A percentile compares a stretch with the other conserved stretches of the same genome.
Evolutionary conservation across 2,888 invertebrate genomes (phyloP).

Genomic region (Latheticus oryzae): DNA sequence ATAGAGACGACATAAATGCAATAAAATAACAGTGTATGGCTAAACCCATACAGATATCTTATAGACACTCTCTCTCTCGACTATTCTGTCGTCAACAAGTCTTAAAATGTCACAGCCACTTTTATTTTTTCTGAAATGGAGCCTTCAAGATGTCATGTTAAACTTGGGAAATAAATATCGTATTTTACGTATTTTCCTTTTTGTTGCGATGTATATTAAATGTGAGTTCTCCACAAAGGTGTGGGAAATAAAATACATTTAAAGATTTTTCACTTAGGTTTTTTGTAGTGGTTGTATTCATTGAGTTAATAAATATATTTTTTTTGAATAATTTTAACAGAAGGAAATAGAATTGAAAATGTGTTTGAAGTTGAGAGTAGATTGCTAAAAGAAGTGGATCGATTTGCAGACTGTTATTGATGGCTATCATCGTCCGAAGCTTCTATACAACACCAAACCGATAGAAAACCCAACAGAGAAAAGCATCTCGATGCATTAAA

Average conservation of each 20-base stretch:
- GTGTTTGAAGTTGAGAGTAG: constrained; percentile 18
- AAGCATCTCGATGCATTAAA: constrained; percentile 25
- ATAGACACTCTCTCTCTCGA: constrained; percentile 18
- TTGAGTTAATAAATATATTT: constrained; percentile 9
- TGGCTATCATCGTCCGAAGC: constrained; percentile 33
- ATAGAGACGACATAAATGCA: constrained; percentile 33
- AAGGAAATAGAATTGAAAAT: constrained; percentile 24
- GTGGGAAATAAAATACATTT: too few species aligned
- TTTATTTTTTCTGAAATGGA: constrained; percentile 30
- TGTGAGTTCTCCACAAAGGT: too few species aligned
- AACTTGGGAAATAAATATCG: constrained; percentile 31
- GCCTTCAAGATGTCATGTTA: constrained; percentile 35
- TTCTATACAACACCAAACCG: constrained; percentile 15
- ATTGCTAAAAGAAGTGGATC: constrained; percentile 28
- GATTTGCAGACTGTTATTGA: constrained; percentile 35
- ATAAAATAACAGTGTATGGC: constrained; percentile 35
- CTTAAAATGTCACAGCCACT: constrained; percentile 31
- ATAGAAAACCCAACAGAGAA: constrained; percentile 26
- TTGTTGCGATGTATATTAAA: too few species aligned
- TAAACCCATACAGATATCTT: constrained; percentile 10
- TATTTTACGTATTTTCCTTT: constrained; percentile 22
- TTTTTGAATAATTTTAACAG: too few species aligned
- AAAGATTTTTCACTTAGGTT: not conserved
- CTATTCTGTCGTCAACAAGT: constrained; percentile 32
- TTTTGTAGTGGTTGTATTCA: constrained; percentile 10